Base-by-base conservation (phyloP, 1,140 invertebrate genomes). In the Drosophila sp. region DNA sequence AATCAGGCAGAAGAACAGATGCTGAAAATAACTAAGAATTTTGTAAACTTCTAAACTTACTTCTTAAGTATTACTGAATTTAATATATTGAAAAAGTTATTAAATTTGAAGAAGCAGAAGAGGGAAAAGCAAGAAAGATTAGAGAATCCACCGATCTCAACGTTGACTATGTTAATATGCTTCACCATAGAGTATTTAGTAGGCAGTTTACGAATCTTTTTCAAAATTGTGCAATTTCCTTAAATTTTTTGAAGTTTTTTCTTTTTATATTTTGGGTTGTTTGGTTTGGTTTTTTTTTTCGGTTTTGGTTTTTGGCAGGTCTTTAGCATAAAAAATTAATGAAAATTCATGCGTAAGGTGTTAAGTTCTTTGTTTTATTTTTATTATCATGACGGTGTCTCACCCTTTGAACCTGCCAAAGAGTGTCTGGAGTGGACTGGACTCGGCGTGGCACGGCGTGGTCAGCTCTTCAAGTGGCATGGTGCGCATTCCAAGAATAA, bases 321-420 rank as follows among this genome's bases (percentile, higher is more conserved):
- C 62, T 81, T 83, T 72, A 67, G 69, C 76, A 79, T 68, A 64
- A 58, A 66, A 60, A 72, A 56, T 38, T 72, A 71, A 17, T 67
- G 60, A 65, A 67, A 78, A 78, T 65, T 60, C 61, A 72, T 72
- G 77, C 66, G 55, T 62, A 60, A 50, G 80, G 79, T 83, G 80
- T 72, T 79, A 83, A 76, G 40, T 72, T 68, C 70, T 47, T 58
- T 35, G 56, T 58, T 58, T 58, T 32, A 57, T 32, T 61, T 74
- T 70, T 64, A 58, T 72, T 72, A 54, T 56, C 25, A 50, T 27
- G 23, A 27, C 44, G 55, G 54, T 10, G 44, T 50, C 44, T 50
- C 44, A 50, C 44, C 27, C 44, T 50, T 50, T 50, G 44, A 50
- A 50, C 44, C 44, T 50, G 44, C 1, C 44, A 10, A 50, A 50